These are phyloP conservation scores for Mactromeris polynyma DNA, from an alignment of 2,888 invertebrate genomes.

Conservation along the genomic window DNA sequence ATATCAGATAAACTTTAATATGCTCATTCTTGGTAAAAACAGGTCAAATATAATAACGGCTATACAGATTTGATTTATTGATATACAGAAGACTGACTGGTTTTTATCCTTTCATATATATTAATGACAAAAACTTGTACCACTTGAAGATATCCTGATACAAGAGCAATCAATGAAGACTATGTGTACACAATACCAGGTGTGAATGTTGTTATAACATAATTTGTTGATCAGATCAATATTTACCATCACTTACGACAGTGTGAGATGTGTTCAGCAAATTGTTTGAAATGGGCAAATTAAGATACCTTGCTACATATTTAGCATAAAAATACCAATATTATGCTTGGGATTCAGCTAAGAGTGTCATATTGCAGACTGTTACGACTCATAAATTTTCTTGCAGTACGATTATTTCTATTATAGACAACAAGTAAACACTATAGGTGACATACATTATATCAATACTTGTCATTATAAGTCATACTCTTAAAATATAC, in stretches of 20 bases:
- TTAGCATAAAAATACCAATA: no score
- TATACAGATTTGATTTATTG: background rate
- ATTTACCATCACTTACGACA: background rate
- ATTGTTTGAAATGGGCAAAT: no score
- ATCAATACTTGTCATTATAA: no score
- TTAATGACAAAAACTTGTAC: background rate
- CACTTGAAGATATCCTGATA: background rate
- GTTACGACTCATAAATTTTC: no score
- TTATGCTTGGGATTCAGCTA: no score
- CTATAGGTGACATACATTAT: no score
- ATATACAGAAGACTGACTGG: background rate
- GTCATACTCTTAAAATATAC: no score
- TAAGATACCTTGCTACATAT: no score
- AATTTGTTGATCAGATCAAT: background rate
- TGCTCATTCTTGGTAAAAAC: background rate
- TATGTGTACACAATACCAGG: background rate
- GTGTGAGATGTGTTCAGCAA: no score
- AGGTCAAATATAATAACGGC: background rate
- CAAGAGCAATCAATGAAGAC: background rate
- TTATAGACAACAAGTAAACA: no score
- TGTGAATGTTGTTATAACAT: background rate
- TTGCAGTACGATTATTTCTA: no score
- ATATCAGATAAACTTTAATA: background rate
- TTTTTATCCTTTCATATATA: background rate
- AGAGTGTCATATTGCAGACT: no score